These are phyloP conservation scores for Pollachius pollachius DNA, from an alignment of 2,113 vertebrate species.

Conservation along the genomic window DNA sequence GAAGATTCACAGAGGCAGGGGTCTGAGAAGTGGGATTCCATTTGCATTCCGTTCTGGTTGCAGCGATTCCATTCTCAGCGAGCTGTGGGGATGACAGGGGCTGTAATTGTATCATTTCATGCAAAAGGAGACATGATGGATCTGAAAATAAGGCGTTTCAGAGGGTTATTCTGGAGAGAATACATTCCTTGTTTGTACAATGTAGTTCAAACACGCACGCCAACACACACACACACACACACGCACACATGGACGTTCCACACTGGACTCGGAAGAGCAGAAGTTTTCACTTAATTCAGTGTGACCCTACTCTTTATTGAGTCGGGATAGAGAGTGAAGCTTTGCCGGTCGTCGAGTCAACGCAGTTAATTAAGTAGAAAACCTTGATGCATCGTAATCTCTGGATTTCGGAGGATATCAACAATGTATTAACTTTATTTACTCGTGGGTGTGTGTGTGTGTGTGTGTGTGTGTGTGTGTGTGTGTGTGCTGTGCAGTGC, in stretches of 20 bases:
- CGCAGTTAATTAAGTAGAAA: conserved; percentile 62
- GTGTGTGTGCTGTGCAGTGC: conserved; percentile 13
- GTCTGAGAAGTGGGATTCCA: conserved; percentile 17
- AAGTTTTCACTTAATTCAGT: conserved; percentile 26
- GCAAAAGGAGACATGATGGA: conserved; percentile 12
- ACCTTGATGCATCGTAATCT: conserved; percentile 67
- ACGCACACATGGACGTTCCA: not conserved
- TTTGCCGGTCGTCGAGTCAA: conserved; percentile 36
- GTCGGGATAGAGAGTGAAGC: conserved; percentile 28
- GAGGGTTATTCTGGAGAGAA: not conserved
- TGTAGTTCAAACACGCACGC: not conserved
- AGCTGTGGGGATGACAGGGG: conserved; percentile 15
- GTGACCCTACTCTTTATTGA: conserved; percentile 54
- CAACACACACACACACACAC: conserved; percentile 6
- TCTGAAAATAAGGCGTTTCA: not conserved
- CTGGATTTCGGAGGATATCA: conserved; percentile 59
- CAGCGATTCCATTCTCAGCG: too few relatives aligned
- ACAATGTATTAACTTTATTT: conserved; percentile 74
- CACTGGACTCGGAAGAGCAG: not conserved
- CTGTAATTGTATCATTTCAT: conserved; percentile 18
- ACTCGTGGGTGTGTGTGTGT: conserved; percentile 53
- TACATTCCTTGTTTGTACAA: not conserved
- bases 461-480: conserved; percentile 44
- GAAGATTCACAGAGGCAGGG: conserved; percentile 43
- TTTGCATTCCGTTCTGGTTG: too few relatives aligned